These are phyloP conservation scores for Helostoma temminkii DNA, from an alignment of 2,797 vertebrate genomes.

Conservation along the genomic window DNA sequence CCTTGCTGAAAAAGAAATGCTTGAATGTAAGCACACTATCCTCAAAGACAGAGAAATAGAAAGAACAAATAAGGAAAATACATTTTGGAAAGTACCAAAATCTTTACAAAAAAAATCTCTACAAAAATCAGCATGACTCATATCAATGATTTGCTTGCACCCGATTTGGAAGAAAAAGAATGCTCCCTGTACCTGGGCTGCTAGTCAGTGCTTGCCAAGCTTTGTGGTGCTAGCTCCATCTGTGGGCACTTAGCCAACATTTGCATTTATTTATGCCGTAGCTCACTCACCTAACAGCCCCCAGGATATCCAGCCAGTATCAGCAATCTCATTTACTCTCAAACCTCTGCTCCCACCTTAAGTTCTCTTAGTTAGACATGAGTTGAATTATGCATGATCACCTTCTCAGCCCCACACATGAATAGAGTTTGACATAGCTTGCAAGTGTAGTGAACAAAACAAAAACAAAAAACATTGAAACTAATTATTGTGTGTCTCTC, in stretches of 20 bases:
- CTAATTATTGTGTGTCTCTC: too few species aligned
- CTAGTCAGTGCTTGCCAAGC: constrained; percentile 31
- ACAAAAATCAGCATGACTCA: constrained; percentile 7
- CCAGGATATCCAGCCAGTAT: constrained; percentile 43
- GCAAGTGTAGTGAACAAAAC: too few species aligned
- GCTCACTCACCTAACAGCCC: constrained; percentile 40
- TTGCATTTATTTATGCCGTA: constrained; percentile 65
- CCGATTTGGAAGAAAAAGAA: constrained; percentile 10
- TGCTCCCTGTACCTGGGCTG: constrained; percentile 29
- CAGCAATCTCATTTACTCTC: constrained; percentile 56
- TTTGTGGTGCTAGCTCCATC: constrained; percentile 48
- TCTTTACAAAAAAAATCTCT: too few species aligned
- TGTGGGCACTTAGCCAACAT: constrained; percentile 54
- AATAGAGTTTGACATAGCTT: too few species aligned
- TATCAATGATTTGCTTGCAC: constrained; percentile 1
- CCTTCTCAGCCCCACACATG: background rate
- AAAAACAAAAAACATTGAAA: too few species aligned
- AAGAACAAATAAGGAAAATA: constrained; percentile 1
- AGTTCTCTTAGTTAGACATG: constrained; percentile 29
- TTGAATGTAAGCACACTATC: constrained; percentile 6
- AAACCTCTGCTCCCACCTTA: constrained; percentile 50
- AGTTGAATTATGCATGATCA: constrained; percentile 47
- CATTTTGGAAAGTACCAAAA: background rate
- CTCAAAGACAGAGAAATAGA: background rate
- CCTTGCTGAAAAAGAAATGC: constrained; percentile 10